These are phyloP conservation scores for Chionomys nivalis DNA, from an alignment of 2,113 vertebrate species.

Conservation along the genomic window DNA sequence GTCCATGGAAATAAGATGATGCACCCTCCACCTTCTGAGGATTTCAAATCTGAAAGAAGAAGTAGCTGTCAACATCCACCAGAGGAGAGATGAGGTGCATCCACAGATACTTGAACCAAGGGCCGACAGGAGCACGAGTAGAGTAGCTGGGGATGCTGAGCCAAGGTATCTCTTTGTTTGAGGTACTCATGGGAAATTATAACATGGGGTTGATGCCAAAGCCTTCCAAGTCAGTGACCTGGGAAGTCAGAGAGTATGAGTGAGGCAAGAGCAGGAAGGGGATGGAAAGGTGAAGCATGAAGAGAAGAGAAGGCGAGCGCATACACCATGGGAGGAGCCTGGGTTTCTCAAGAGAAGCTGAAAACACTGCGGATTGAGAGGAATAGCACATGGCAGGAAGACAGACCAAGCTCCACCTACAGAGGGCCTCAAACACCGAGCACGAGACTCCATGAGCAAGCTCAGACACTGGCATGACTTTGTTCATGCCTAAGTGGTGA, in stretches of 20 bases:
- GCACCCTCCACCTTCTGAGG: background rate
- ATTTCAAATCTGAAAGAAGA: background rate
- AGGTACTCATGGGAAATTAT: background rate
- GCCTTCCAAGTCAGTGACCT: background rate
- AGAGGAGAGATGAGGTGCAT: background rate
- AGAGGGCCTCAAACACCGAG: background rate
- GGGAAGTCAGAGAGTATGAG: background rate
- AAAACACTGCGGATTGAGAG: rapidly evolving
- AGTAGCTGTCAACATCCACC: background rate
- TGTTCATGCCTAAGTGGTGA: no score
- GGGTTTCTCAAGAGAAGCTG: rapidly evolving
- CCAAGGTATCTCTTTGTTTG: background rate
- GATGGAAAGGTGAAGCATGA: no score
- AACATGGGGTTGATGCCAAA: background rate
- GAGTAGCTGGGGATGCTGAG: background rate
- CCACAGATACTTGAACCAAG: background rate
- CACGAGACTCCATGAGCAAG: background rate
- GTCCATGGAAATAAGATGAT: background rate
- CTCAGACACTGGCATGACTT: no score
- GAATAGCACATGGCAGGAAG: no score
- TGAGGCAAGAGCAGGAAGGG: background rate
- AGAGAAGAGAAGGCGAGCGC: background rate
- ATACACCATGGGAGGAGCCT: no score
- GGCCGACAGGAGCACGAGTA: background rate
- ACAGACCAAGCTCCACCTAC: background rate